Conservation (phyloP, 2,888 invertebrate species). For the Pyrgus malvae region DNA sequence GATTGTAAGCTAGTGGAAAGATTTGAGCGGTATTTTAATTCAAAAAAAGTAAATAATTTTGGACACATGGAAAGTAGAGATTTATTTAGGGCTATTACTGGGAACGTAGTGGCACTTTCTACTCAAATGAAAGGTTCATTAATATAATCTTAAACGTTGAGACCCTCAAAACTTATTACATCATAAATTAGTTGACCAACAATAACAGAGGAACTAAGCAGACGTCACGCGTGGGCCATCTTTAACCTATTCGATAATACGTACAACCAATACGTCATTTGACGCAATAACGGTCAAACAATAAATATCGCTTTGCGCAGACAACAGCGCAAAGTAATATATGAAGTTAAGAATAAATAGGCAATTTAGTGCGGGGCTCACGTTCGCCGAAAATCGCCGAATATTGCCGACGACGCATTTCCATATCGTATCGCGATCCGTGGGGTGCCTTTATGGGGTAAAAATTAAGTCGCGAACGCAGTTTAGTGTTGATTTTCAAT, state of each 20-base stretch:
- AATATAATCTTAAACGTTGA: not conserved
- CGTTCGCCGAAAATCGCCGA: constrained; percentile 79
- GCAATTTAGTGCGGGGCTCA: constrained; percentile 79
- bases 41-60: too few relatives aligned
- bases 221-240: constrained; percentile 58
- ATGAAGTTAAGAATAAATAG: constrained; percentile 83
- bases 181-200: constrained; percentile 13
- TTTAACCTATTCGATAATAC: constrained; percentile 66
- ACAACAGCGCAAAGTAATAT: constrained; percentile 82
- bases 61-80: too few relatives aligned
- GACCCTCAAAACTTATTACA: constrained; percentile 22
- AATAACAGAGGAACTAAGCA: constrained; percentile 17
- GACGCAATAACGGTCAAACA: constrained; percentile 80
- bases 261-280: constrained; percentile 77
- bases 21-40: too few relatives aligned
- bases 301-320: constrained; percentile 81
- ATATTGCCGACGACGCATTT: constrained; percentile 78
- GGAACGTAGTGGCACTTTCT: too few relatives aligned
- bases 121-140: too few relatives aligned
- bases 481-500: constrained; percentile 68
- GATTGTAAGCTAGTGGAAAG: too few relatives aligned
- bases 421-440: constrained; percentile 79
- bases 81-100: too few relatives aligned
- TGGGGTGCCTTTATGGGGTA: constrained; percentile 80
- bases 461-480: constrained; percentile 73